These are phyloP conservation scores for Drosophila putrida DNA, from an alignment of 2,888 invertebrate genomes.

Conservation along the genomic window DNA sequence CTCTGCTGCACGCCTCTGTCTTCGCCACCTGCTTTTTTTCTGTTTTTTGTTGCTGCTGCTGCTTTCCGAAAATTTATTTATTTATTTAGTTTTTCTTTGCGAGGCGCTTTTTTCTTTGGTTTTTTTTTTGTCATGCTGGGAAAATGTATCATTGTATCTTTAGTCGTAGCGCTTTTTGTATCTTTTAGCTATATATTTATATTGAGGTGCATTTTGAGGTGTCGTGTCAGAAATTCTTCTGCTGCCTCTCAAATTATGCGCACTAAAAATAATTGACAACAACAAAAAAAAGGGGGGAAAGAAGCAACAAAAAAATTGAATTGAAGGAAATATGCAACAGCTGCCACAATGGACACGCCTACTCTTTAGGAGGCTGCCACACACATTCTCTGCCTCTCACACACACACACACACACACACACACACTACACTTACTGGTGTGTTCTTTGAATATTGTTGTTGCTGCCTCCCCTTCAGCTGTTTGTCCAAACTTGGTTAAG, in stretches of 20 bases:
- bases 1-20: constrained; percentile 11
- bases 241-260: constrained; percentile 74
- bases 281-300: constrained; percentile 8
- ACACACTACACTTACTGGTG: constrained; percentile 44
- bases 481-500: constrained; percentile 70
- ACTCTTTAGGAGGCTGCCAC: constrained; percentile 12
- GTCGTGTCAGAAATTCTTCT: constrained; percentile 76
- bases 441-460: constrained; percentile 8
- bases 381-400: constrained; percentile 18
- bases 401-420: constrained; percentile 39
- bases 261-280: constrained; percentile 77
- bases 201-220: constrained; percentile 80
- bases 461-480: constrained; percentile 19
- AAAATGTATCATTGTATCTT: constrained; percentile 21
- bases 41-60: constrained; percentile 20
- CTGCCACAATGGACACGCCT: constrained; percentile 36
- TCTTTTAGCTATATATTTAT: constrained; percentile 31
- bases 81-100: constrained; percentile 42
- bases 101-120: constrained; percentile 7
- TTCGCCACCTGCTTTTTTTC: constrained; percentile 52
- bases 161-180: constrained; percentile 11
- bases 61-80: constrained; percentile 29
- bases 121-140: constrained; percentile 46
- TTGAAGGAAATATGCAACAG: constrained; percentile 25
- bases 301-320: background rate